Conservation (phyloP, 2,888 invertebrate species). For the Pogonocherus hispidulus region DNA sequence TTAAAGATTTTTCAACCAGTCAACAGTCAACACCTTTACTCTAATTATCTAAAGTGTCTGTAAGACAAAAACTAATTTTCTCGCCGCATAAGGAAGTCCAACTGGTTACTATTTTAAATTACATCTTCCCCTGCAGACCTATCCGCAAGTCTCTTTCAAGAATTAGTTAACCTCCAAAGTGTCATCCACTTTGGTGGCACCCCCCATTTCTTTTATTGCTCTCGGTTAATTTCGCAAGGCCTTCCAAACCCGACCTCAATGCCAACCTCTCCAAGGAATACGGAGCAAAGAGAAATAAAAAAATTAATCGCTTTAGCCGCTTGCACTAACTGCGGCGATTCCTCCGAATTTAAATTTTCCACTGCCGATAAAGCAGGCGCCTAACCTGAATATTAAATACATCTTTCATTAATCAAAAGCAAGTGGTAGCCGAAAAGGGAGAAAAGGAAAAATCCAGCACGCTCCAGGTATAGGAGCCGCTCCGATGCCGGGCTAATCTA, state of each 20-base stretch:
- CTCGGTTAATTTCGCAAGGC: too few relatives aligned
- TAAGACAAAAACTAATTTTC: too few relatives aligned
- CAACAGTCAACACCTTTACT: too few relatives aligned
- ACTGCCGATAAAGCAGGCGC: neutral
- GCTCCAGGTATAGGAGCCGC: neutral
- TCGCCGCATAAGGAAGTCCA: too few relatives aligned
- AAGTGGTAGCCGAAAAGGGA: neutral
- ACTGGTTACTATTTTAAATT: too few relatives aligned
- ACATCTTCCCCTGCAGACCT: too few relatives aligned
- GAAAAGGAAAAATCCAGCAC: neutral
- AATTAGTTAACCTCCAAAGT: too few relatives aligned
- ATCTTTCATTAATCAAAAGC: neutral
- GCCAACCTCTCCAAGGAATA: neutral
- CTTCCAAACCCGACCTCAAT: neutral
- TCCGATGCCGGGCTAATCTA: neutral
- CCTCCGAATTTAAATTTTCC: neutral
- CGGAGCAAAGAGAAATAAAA: neutral
- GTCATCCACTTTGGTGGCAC: too few relatives aligned
- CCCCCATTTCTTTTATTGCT: too few relatives aligned
- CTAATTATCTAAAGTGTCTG: too few relatives aligned
- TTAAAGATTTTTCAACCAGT: too few relatives aligned
- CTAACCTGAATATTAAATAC: slow-evolving; percentile 2
- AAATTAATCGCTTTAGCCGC: neutral
- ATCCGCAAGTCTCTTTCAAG: too few relatives aligned
- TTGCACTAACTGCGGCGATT: neutral